Conservation (phyloP, 1,140 invertebrate species). For the Leptopilina clavipes region DNA sequence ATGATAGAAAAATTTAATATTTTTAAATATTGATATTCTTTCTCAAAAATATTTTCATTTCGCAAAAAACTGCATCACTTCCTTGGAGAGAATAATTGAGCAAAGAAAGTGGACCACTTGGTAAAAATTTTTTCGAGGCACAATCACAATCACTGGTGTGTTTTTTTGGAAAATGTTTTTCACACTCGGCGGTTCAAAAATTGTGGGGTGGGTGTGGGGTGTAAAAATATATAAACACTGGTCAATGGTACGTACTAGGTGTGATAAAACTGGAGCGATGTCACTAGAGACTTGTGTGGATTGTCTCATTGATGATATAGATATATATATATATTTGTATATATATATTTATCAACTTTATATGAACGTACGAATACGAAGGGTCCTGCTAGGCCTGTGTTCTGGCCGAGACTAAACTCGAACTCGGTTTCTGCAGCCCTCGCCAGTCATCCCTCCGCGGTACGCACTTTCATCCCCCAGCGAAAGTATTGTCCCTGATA, state of each 20-base stretch:
- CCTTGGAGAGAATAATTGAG: neutral
- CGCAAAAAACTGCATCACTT: neutral
- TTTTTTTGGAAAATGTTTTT: neutral
- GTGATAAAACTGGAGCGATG: constrained; percentile 19
- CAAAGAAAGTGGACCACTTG: constrained; percentile 11
- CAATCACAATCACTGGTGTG: constrained; percentile 9
- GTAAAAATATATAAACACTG: constrained; percentile 3
- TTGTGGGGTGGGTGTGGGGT: neutral
- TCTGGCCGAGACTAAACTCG: constrained; percentile 75
- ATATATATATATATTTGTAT: constrained; percentile 37
- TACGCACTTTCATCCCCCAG: constrained; percentile 68
- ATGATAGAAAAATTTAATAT: too few relatives aligned
- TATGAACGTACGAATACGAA: constrained; percentile 53
- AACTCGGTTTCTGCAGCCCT: constrained; percentile 71
- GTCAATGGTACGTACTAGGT: constrained; percentile 20
- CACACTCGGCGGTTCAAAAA: constrained; percentile 10
- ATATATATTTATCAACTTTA: constrained; percentile 41
- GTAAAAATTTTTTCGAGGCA: constrained; percentile 46
- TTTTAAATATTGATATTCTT: too few relatives aligned
- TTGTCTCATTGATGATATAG: constrained; percentile 35
- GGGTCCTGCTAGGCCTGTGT: constrained; percentile 73
- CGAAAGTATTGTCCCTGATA: constrained; percentile 61
- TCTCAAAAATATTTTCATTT: too few relatives aligned
- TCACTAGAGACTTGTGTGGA: neutral
- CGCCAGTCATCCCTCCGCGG: constrained; percentile 72